Base-by-base conservation (phyloP, 2,888 invertebrate genomes). In the Nymphalis c-album region DNA sequence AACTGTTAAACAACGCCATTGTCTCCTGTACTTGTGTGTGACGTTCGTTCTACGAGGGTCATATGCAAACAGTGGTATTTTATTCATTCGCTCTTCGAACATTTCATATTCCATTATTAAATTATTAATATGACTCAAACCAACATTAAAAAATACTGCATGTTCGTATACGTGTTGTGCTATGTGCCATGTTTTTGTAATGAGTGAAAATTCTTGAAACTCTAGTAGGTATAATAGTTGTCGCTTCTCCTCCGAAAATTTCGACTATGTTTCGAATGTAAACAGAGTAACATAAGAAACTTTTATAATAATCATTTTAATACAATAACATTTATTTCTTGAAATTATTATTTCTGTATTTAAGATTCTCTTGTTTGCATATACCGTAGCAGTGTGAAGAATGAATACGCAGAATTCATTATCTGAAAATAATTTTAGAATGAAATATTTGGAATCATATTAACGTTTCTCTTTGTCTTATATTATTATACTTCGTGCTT, bases 351-450 rank as follows among this genome's bases (percentile, higher is more conserved):
- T 7, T 58, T 58, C 13, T 40, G 40, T 26, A 18, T 73, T 74
- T 73, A 75, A 75, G 45, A 53, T 71, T 83, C 78, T 51, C 78
- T 80, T 22, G 79, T 69, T 69, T 88, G 85, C 81, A 89, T 82
- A 62, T 88, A 75, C n/a, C 85, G 81, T 13, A 89, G 76, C 48
- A 90, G 72, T 61, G 87, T 85, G 68, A 85, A 88, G 70, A 87
- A 85, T 1, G 90, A 90, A 71, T 88, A 88, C 1, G 88, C 82
- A 2, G 88, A 80, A 71, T 88, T 88, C 76, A 89, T 87, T 63
- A 89, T 86, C 89, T 88, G 85, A 67, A 88, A 88, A 64, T 18
- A 57, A 40, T 40, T 40, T 1, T 40, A 10, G 10, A 40, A 8
- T 40, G 10, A 2, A 40, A 40, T 40, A 40, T 10, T 40, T 8